These are phyloP conservation scores for Xanthostigma xanthostigma DNA, from an alignment of 2,888 invertebrate species.

Conservation along the genomic window DNA sequence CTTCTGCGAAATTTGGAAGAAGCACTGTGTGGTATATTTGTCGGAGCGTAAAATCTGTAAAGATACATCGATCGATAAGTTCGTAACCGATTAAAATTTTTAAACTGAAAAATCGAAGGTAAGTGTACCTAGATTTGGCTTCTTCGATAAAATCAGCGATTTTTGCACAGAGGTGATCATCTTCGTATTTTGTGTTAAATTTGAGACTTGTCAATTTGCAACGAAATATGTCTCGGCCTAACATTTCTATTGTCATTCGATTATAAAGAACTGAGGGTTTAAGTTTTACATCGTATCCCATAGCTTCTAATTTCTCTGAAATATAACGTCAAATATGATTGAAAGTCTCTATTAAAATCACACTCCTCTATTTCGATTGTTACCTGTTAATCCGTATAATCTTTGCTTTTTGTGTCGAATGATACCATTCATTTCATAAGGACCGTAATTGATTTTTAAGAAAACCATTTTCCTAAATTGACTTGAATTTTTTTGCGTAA, in stretches of 20 bases:
- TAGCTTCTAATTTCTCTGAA: conserved; percentile 8
- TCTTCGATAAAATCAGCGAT: conserved; percentile 18
- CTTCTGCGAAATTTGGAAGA: too few species aligned
- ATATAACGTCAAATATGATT: background rate
- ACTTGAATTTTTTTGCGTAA: too few species aligned
- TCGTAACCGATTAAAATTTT: too few species aligned
- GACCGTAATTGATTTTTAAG: conserved; percentile 22
- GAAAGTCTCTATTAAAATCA: background rate
- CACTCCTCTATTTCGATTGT: background rate
- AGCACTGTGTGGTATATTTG: too few species aligned
- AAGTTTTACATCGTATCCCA: conserved; percentile 19
- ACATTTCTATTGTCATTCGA: conserved; percentile 20
- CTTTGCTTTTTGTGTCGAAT: conserved; percentile 22
- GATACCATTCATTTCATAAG: conserved; percentile 22
- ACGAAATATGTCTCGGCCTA: conserved; percentile 19
- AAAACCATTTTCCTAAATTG: background rate
- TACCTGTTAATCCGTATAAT: conserved; percentile 19
- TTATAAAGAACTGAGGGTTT: conserved; percentile 19
- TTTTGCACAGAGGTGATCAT: conserved; percentile 19
- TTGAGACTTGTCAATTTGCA: conserved; percentile 21
- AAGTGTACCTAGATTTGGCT: conserved; percentile 10
- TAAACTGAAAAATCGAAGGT: background rate
- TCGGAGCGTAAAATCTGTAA: too few species aligned
- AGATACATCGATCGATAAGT: too few species aligned
- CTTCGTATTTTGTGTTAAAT: conserved; percentile 21